Evolutionary conservation across 2,113 vertebrate species (phyloP).

Genomic region (Pelobates fuscus): DNA sequence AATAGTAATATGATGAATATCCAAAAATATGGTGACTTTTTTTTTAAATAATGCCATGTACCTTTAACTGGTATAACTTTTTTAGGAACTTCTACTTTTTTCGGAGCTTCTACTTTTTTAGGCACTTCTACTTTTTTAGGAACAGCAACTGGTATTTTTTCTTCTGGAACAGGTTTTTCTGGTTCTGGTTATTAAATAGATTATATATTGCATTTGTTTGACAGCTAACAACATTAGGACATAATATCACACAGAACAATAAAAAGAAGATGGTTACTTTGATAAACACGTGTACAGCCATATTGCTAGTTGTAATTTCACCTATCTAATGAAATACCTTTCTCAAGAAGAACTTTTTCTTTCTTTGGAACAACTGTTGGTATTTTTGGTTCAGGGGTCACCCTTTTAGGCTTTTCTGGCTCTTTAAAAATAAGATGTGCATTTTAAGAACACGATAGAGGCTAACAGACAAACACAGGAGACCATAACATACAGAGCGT

Average conservation of each 20-base stretch:
- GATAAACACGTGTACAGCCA: neutral
- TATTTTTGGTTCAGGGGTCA: constrained; percentile 19
- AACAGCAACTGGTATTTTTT: constrained; percentile 49
- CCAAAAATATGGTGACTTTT: too few relatives aligned
- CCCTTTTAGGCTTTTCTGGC: constrained; percentile 67
- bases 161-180: constrained; percentile 50
- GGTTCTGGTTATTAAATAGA: constrained; percentile 51
- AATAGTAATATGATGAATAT: too few relatives aligned
- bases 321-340: constrained; percentile 22
- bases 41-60: too few relatives aligned
- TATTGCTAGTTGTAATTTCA: neutral
- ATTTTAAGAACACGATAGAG: neutral
- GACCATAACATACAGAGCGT: neutral
- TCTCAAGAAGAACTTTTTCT: constrained; percentile 53
- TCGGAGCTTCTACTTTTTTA: constrained; percentile 59
- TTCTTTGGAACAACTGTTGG: constrained; percentile 48
- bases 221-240: neutral
- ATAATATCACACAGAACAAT: too few relatives aligned
- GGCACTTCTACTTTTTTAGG: constrained; percentile 64
- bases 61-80: too few relatives aligned
- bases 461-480: neutral
- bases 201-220: neutral
- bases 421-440: constrained; percentile 61
- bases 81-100: constrained; percentile 17
- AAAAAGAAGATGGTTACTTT: neutral